These are phyloP conservation scores for Perca fluviatilis DNA, from an alignment of 2,113 vertebrate species.

Conservation along the genomic window DNA sequence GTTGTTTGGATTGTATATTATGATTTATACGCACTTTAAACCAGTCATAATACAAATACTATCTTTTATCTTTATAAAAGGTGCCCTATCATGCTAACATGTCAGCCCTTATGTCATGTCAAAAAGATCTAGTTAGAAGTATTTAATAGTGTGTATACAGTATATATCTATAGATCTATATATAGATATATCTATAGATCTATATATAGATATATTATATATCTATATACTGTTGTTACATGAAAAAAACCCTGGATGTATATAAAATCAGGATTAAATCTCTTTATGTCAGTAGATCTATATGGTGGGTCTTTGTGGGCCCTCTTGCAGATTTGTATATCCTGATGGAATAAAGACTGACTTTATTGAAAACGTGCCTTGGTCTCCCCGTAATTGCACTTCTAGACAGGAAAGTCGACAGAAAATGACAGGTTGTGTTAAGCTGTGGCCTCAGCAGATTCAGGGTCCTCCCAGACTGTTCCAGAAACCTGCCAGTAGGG, in stretches of 20 bases:
- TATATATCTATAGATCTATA: background rate
- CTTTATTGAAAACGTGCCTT: constrained; percentile 47
- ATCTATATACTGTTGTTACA: constrained; percentile 35
- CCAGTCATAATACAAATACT: constrained; percentile 44
- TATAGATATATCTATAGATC: background rate
- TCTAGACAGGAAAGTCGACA: background rate
- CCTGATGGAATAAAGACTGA: constrained; percentile 68
- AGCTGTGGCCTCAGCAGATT: constrained; percentile 11
- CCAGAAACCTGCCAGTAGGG: constrained; percentile 48
- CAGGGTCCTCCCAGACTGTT: constrained; percentile 56
- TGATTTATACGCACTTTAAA: constrained; percentile 74
- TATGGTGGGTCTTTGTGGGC: constrained; percentile 39
- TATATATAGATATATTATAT: background rate
- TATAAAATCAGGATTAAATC: constrained; percentile 41
- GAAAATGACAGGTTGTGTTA: background rate
- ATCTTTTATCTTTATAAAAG: constrained; percentile 36
- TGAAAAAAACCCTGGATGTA: background rate
- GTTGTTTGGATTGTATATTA: constrained; percentile 34
- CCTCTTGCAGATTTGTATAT: constrained; percentile 59
- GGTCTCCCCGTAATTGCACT: constrained; percentile 18
- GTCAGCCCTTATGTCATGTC: constrained; percentile 33
- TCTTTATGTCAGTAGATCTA: constrained; percentile 51
- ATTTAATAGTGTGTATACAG: constrained; percentile 23
- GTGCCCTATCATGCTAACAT: constrained; percentile 34
- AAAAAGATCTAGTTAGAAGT: constrained; percentile 30